Percentiles rank a stretch among this genome's conserved stretches.
phyloP scores from a whole-genome alignment of 2,113 vertebrate genomes.

The Channa argus region DNA sequence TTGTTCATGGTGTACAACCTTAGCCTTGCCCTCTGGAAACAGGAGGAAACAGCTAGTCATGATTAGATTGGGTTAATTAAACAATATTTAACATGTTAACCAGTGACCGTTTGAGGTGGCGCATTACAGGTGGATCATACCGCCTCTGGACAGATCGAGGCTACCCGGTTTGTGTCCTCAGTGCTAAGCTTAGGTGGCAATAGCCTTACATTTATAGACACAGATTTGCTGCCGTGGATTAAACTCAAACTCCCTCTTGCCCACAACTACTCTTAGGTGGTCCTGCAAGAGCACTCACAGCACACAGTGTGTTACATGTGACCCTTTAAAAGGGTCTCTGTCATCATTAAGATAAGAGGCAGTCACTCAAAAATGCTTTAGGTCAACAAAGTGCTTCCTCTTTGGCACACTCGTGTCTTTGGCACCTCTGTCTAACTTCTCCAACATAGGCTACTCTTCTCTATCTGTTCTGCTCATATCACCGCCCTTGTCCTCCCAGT shows the following conservation, averaged over 20 bases:
- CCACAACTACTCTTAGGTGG: slow-evolving; percentile 30
- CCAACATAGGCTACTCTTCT: slow-evolving; percentile 42
- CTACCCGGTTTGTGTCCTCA: no score
- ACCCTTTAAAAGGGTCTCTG: slow-evolving; percentile 82
- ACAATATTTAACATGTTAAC: no score
- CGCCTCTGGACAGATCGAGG: no score
- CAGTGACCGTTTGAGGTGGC: no score
- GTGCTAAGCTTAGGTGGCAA: no score
- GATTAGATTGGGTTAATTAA: no score
- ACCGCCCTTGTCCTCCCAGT: slow-evolving; percentile 47
- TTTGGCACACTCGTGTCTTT: slow-evolving; percentile 76
- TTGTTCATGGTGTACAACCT: no score
- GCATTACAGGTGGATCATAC: no score
- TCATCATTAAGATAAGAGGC: slow-evolving; percentile 84
- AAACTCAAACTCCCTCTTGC: neutral
- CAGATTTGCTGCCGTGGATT: neutral
- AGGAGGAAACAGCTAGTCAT: no score
- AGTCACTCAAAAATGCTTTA: slow-evolving; percentile 78
- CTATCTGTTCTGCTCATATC: slow-evolving; percentile 70
- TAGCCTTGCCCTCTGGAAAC: neutral
- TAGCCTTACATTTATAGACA: no score
- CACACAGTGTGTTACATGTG: slow-evolving; percentile 60
- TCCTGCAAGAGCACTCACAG: slow-evolving; percentile 52
- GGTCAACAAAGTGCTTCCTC: slow-evolving; percentile 84
- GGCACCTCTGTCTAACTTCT: slow-evolving; percentile 61